Percentiles rank a stretch among this genome's conserved stretches.
These are phyloP conservation scores for Lampris incognitus DNA, from an alignment of 2,113 vertebrate genomes.

Conservation along the genomic window DNA sequence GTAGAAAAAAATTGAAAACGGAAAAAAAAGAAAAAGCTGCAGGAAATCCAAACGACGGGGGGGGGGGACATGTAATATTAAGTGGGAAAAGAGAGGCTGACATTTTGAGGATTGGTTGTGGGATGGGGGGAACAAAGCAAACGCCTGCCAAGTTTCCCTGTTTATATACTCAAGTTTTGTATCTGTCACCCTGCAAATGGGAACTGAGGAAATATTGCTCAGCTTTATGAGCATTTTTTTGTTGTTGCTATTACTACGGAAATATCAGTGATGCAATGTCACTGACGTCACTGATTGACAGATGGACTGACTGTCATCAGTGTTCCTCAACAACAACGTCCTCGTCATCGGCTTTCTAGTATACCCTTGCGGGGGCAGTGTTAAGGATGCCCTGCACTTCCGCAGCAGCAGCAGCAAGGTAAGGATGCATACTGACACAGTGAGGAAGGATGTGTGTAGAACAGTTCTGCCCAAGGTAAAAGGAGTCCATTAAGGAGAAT, in stretches of 20 bases:
- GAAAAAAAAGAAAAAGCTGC: conserved; percentile 21
- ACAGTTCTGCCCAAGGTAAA: conserved; percentile 53
- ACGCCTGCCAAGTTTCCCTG: conserved; percentile 42
- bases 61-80: conserved; percentile 56
- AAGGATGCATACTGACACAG: conserved; percentile 44
- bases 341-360: no score
- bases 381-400: conserved; percentile 20
- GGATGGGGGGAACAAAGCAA: conserved; percentile 25
- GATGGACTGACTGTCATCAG: no score
- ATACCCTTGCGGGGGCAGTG: no score
- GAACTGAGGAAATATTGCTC: no score
- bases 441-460: conserved; percentile 45
- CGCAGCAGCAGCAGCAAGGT: conserved; percentile 27
- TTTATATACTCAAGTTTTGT: conserved; percentile 3
- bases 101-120: conserved; percentile 53
- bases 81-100: conserved; percentile 54
- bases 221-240: not conserved
- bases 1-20: conserved; percentile 67
- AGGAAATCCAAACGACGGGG: conserved; percentile 51
- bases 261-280: conserved; percentile 9
- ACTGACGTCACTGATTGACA: no score
- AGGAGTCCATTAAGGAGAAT: conserved; percentile 39
- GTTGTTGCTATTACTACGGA: not conserved
- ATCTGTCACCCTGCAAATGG: conserved; percentile 1
- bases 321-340: no score